A percentile compares a stretch with the other conserved stretches of the same genome.
phyloP scores from a whole-genome alignment of 2,888 invertebrate genomes.

The Lycaena phlaeas region DNA sequence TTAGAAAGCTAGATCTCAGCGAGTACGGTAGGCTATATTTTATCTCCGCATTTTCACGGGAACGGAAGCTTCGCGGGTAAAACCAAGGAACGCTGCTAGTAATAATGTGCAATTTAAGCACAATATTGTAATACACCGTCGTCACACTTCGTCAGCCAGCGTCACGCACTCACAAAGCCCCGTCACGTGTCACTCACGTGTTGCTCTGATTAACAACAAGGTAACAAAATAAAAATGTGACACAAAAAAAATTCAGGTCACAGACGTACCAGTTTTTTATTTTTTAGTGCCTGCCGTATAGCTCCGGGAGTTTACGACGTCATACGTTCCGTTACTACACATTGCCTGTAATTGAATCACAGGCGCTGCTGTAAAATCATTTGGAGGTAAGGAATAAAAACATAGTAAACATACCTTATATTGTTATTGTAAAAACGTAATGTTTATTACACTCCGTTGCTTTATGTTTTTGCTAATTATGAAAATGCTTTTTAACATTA shows the following conservation, averaged over 20 bases:
- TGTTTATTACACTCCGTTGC: no score
- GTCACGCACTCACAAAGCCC: slow-evolving; percentile 9
- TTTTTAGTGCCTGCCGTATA: slow-evolving; percentile 46
- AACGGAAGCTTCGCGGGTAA: no score
- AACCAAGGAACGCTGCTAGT: no score
- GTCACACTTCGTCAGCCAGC: neutral
- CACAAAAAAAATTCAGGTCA: slow-evolving; percentile 34
- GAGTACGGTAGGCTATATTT: no score
- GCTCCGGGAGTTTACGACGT: slow-evolving; percentile 53
- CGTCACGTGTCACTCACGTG: slow-evolving; percentile 12
- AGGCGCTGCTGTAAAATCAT: slow-evolving; percentile 34
- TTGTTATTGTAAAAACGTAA: no score
- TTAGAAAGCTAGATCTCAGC: no score
- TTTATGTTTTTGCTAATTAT: no score
- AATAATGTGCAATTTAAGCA: no score
- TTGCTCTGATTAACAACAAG: slow-evolving; percentile 17
- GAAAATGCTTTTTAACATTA: no score
- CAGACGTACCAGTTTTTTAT: slow-evolving; percentile 30
- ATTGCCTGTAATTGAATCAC: slow-evolving; percentile 64
- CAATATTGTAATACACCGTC: no score
- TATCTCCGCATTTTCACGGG: no score
- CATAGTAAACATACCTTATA: no score
- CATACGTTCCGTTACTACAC: slow-evolving; percentile 53
- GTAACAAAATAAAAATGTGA: slow-evolving; percentile 17
- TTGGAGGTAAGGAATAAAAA: neutral